phyloP scores from a whole-genome alignment of 2,797 vertebrate species.

The Brachyrhaphis roseni region DNA sequence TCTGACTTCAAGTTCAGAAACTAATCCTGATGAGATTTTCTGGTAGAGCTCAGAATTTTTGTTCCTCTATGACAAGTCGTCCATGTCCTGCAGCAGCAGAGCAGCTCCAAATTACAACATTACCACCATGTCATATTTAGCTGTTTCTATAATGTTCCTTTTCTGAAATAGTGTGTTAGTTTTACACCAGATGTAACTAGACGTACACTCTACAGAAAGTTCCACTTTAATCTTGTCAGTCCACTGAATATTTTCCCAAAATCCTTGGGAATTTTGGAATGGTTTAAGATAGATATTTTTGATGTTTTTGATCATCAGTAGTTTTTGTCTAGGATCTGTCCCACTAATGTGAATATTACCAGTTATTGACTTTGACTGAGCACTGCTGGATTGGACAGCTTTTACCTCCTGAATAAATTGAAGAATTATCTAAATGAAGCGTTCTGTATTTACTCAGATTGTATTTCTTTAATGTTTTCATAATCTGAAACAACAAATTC shows the following conservation, averaged over 20 bases:
- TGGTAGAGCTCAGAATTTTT: not conserved
- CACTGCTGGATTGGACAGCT: not conserved
- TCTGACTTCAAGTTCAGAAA: not conserved
- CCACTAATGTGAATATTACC: not conserved
- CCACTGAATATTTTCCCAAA: not conserved
- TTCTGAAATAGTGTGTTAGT: not conserved
- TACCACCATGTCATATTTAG: not conserved
- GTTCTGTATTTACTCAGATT: not conserved
- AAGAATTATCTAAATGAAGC: not conserved
- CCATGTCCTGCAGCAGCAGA: not conserved
- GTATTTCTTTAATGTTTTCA: not conserved
- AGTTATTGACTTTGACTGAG: not conserved
- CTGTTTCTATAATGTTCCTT: not conserved
- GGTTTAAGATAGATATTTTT: not conserved
- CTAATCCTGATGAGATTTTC: not conserved
- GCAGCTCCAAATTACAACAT: not conserved
- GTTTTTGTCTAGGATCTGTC: not conserved
- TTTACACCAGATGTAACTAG: not conserved
- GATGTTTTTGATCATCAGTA: not conserved
- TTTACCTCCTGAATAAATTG: not conserved
- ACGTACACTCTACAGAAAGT: not conserved
- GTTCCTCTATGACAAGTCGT: not conserved
- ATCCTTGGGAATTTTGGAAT: not conserved
- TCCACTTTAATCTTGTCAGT: not conserved
- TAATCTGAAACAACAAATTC: not conserved